These are phyloP conservation scores for Canis aureus DNA, from an alignment of 2,113 vertebrate species.

Conservation along the genomic window DNA sequence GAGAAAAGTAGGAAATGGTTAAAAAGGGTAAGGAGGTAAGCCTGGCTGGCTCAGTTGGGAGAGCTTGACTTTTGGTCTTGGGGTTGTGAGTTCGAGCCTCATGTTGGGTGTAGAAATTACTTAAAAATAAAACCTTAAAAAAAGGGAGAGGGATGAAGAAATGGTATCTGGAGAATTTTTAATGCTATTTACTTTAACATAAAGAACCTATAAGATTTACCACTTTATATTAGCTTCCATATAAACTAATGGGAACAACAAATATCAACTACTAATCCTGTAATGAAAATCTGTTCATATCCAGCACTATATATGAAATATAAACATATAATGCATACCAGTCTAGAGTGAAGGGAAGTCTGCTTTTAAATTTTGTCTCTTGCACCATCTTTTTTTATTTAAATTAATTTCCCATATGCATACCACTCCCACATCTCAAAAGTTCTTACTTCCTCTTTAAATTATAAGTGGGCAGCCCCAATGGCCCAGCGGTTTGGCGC, in stretches of 20 bases:
- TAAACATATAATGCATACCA: conserved; percentile 14
- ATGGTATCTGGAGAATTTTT: neutral
- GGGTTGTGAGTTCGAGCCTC: neutral
- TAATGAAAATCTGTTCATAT: neutral
- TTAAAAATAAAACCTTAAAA: neutral
- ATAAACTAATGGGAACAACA: neutral
- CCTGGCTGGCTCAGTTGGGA: neutral
- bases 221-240: conserved; percentile 31
- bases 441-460: conserved; percentile 69
- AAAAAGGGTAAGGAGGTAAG: neutral
- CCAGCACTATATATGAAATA: neutral
- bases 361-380: conserved; percentile 58
- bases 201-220: neutral
- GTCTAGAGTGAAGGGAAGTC: conserved; percentile 56
- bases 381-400: neutral
- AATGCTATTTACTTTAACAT: conserved; percentile 35
- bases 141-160: neutral
- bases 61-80: neutral
- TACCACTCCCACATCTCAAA: neutral
- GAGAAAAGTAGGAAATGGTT: neutral
- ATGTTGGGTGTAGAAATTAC: neutral
- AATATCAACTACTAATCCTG: neutral
- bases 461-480: neutral
- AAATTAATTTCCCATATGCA: conserved; percentile 60
- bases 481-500: no score